Conservation (phyloP, 2,888 invertebrate genomes). For the Argyresthia albistria region DNA sequence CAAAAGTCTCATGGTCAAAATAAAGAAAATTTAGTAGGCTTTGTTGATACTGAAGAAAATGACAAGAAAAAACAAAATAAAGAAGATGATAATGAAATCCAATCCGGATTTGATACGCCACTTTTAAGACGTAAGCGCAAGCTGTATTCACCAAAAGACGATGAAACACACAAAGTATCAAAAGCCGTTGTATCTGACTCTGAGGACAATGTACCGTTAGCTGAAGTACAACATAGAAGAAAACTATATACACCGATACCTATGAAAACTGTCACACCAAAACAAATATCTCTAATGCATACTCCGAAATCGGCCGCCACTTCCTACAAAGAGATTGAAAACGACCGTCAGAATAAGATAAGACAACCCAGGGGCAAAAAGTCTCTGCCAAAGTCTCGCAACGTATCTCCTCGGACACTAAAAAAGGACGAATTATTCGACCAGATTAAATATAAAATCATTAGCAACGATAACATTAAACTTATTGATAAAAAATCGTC, state of each 20-base stretch:
- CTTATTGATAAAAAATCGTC: slow-evolving; percentile 21
- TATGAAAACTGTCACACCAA: background rate
- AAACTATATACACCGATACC: background rate
- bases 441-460: slow-evolving; percentile 27
- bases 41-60: too few species aligned
- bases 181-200: background rate
- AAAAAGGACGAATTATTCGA: slow-evolving; percentile 40
- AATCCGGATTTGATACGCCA: slow-evolving; percentile 12
- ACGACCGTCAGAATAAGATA: slow-evolving; percentile 26
- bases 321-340: slow-evolving; percentile 46
- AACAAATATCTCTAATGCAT: background rate
- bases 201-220: slow-evolving; percentile 3
- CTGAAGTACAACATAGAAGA: slow-evolving; percentile 16
- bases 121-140: slow-evolving; percentile 35
- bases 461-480: slow-evolving; percentile 21
- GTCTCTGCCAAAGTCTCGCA: slow-evolving; percentile 12
- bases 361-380: slow-evolving; percentile 20
- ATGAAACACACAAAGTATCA: slow-evolving; percentile 5
- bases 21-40: too few species aligned
- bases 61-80: background rate
- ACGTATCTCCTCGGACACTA: slow-evolving; percentile 32
- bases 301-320: slow-evolving; percentile 25
- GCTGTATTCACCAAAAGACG: slow-evolving; percentile 47
- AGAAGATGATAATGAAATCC: slow-evolving; percentile 7
- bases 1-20: background rate